A percentile compares a stretch with the other conserved stretches of the same genome.
These are phyloP conservation scores for Glaucidium brasilianum DNA, from an alignment of 2,113 vertebrate species.

Conservation along the genomic window DNA sequence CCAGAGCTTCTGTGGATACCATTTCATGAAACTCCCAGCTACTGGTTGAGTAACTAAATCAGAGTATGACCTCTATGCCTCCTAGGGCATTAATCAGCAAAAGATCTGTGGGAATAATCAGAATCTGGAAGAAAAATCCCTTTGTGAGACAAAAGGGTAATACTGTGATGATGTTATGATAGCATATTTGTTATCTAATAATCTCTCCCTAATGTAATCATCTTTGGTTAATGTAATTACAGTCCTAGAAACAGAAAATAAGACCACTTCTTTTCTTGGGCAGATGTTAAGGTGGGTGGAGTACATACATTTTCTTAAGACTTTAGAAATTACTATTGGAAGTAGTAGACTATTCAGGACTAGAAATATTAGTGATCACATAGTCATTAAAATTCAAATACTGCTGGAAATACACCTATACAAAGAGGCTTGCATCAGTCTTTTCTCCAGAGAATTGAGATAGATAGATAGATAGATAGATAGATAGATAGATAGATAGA, in stretches of 20 bases:
- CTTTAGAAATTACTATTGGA: not conserved
- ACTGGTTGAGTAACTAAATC: not conserved
- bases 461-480: not conserved
- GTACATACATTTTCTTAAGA: not conserved
- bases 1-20: not conserved
- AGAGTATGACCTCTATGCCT: not conserved
- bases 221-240: not conserved
- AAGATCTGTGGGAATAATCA: not conserved
- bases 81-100: not conserved
- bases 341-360: not conserved
- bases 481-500: not conserved
- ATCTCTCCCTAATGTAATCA: not conserved
- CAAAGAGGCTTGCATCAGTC: not conserved
- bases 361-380: not conserved
- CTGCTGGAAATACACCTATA: not conserved
- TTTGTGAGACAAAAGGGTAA: not conserved
- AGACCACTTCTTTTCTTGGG: not conserved
- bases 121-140: not conserved
- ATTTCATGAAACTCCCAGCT: not conserved
- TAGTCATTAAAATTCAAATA: not conserved
- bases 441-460: not conserved
- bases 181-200: not conserved
- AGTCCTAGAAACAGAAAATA: not conserved
- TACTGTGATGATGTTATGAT: not conserved
- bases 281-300: not conserved